Evolutionary conservation across 2,888 invertebrate genomes (phyloP), one percentile per base, ranked within the genome.

Genomic region (Troilus luridus): DNA sequence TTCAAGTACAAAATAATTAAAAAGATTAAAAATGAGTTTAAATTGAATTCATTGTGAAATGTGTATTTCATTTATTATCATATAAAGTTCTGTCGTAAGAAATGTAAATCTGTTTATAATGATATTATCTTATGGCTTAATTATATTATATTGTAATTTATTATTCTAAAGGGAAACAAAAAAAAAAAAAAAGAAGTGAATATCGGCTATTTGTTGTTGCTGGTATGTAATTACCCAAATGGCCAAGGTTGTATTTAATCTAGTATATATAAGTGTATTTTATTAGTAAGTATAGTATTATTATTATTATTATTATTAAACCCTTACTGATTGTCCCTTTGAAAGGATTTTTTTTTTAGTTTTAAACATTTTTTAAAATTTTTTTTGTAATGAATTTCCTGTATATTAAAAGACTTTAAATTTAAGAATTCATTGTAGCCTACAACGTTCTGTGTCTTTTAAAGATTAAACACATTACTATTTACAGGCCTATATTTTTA

Each of bases 41-140:
- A 81, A 85, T n/a, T 17, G 85, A n/a, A 85, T n/a, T 56, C 56
- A 58, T n/a, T 85, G 21, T n/a, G 56, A 56, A 85, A n/a, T 54
- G n/a, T 58, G 54, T 85, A 54, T 85, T 85, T 85, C 85, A 85
- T 85, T 85, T 85, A 85, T 85, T 12, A 85, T 85, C 58, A 85
- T 85, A 56, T 56, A 85, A 85, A 21, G 12, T 85, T 85, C n/a
- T 85, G 56, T 85, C 85, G 8, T 85, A 85, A 56, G 56, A 85
- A 56, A 58, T 85, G 85, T 85, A 85, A 85, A 85, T 54, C 85
- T 85, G 85, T 85, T 85, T 85, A 85, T 85, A 85, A n/a, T 85
- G 85, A 56, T 85, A 85, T 58, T 85, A 85, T 85, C n/a, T 56
- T 85, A 85, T 85, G 85, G 85, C 85, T 85, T 85, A 85, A 85